Conservation (phyloP, 2,797 vertebrate genomes). For the Gymnoscopelus braueri region DNA sequence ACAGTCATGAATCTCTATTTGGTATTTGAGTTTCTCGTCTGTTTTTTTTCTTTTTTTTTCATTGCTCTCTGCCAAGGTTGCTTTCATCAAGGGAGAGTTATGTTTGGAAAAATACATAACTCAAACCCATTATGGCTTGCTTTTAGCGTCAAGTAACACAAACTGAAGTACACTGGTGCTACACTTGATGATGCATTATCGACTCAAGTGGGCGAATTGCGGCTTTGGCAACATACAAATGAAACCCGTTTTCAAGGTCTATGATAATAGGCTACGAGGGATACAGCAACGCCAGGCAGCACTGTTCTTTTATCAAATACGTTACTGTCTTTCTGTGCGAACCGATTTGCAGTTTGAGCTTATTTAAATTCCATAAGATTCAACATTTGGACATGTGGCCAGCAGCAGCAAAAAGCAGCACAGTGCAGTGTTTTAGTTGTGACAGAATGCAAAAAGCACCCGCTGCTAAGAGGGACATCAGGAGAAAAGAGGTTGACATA, state of each 20-base stretch:
- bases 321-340: not conserved
- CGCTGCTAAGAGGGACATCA: constrained; percentile 12
- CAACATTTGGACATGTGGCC: not conserved
- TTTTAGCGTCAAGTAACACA: constrained; percentile 69
- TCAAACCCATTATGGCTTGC: constrained; percentile 64
- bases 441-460: not conserved
- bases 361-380: not conserved
- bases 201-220: constrained; percentile 68
- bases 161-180: constrained; percentile 63
- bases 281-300: not conserved
- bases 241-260: constrained; percentile 41
- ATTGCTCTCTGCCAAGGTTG: constrained; percentile 61
- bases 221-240: constrained; percentile 57
- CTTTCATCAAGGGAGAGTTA: constrained; percentile 55
- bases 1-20: constrained; percentile 48
- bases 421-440: too few species aligned
- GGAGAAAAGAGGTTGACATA: constrained; percentile 24
- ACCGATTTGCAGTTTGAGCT: not conserved
- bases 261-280: constrained; percentile 43
- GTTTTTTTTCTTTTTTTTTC: constrained; percentile 30
- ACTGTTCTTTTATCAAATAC: too few species aligned
- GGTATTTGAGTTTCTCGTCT: constrained; percentile 53
- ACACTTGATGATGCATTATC: constrained; percentile 76
- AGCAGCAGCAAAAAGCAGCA: not conserved
- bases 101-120: constrained; percentile 68